phyloP scores from a whole-genome alignment of 2,113 vertebrate species.

The Oplegnathus fasciatus region DNA sequence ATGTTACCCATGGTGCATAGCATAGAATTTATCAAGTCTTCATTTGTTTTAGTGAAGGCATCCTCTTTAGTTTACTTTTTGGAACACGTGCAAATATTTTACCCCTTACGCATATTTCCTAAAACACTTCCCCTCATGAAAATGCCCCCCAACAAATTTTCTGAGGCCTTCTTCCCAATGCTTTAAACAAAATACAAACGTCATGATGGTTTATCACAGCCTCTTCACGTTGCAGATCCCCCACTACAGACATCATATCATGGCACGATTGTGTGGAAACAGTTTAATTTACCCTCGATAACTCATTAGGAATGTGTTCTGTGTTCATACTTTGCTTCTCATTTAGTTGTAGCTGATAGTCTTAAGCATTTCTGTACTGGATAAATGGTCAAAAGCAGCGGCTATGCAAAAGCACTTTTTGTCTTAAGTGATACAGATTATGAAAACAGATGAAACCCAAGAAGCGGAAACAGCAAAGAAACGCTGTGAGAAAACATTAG shows the following conservation, averaged over 20 bases:
- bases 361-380: not conserved
- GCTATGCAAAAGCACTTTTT: constrained; percentile 23
- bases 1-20: constrained; percentile 37
- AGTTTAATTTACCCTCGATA: constrained; percentile 10
- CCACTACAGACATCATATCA: constrained; percentile 24
- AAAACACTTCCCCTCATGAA: constrained; percentile 38
- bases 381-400: not conserved
- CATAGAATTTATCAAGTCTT: constrained; percentile 42
- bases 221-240: constrained; percentile 20
- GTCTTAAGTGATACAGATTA: constrained; percentile 69
- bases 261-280: not conserved
- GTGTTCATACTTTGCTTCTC: constrained; percentile 29
- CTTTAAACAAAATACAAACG: constrained; percentile 45
- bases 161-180: constrained; percentile 9
- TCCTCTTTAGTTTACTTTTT: constrained; percentile 47
- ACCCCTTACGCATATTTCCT: constrained; percentile 37
- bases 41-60: constrained; percentile 46
- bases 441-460: constrained; percentile 70
- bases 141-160: not conserved
- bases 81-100: constrained; percentile 11
- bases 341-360: constrained; percentile 49
- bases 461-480: constrained; percentile 58
- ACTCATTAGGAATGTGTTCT: constrained; percentile 3
- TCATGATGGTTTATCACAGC: constrained; percentile 12
- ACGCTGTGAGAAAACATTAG: constrained; percentile 47